A percentile compares a stretch with the other conserved stretches of the same genome.
Conservation (phyloP, 1,140 invertebrate species). For the Drosophila rufa region DNA sequence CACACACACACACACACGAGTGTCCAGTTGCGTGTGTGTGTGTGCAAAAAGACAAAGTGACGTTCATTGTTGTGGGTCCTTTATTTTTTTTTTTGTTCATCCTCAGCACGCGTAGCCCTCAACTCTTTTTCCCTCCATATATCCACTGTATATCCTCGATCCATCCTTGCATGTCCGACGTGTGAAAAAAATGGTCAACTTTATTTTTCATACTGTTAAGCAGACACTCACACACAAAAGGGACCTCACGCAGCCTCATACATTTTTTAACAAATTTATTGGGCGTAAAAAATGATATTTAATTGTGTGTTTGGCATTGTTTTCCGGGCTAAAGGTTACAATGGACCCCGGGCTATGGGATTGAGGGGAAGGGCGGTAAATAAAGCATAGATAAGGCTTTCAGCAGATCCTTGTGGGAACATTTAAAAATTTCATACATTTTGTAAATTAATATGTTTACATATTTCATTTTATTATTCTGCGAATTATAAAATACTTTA, state of each 20-base stretch:
- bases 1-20: conserved; percentile 11
- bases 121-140: conserved; percentile 24
- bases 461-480: not conserved
- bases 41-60: conserved; percentile 72
- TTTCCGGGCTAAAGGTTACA: conserved; percentile 31
- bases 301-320: conserved; percentile 63
- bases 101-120: conserved; percentile 38
- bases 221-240: conserved; percentile 40
- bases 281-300: conserved; percentile 70
- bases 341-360: conserved; percentile 2
- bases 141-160: conserved; percentile 1
- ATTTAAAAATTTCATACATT: not conserved
- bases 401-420: not conserved
- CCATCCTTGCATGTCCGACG: conserved; percentile 47
- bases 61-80: conserved; percentile 70
- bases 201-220: conserved; percentile 64
- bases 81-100: conserved; percentile 25
- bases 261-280: conserved; percentile 75
- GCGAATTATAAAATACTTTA: not conserved
- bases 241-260: conserved; percentile 47
- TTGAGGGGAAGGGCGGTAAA: not conserved
- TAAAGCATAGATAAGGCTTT: conserved; percentile 6
- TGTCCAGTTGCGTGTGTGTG: conserved; percentile 33
- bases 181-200: conserved; percentile 68
- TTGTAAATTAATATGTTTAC: not conserved